Conservation (phyloP, 2,888 invertebrate species). For the Rotaria socialis region DNA sequence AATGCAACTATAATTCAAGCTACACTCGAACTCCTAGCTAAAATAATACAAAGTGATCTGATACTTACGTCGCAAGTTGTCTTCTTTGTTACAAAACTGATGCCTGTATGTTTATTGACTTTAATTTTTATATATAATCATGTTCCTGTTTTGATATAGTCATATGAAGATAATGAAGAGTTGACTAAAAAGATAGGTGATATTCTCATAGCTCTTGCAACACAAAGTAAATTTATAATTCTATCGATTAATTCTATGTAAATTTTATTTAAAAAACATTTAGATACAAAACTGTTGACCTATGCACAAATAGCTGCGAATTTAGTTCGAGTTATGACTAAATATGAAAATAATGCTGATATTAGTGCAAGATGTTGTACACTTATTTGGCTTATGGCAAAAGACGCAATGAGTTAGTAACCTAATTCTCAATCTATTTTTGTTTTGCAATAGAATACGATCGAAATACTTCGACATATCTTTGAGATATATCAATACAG, state of each 20-base stretch:
- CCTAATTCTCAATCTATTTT: no score
- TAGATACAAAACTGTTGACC: not conserved
- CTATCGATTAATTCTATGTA: not conserved
- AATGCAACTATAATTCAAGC: not conserved
- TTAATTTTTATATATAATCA: no score
- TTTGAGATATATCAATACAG: no score
- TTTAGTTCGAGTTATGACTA: not conserved
- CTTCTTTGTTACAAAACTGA: not conserved
- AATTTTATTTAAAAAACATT: not conserved
- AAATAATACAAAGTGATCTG: not conserved
- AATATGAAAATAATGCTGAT: not conserved
- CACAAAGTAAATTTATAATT: not conserved
- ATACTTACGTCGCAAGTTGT: not conserved
- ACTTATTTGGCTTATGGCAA: conserved; percentile 6
- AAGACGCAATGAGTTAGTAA: not conserved
- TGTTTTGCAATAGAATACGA: no score
- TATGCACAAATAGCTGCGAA: not conserved
- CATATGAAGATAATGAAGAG: not conserved
- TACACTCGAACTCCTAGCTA: not conserved
- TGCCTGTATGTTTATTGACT: not conserved
- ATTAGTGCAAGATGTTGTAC: conserved; percentile 18
- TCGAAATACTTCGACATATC: no score
- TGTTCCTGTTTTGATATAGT: not conserved
- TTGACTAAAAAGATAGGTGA: not conserved
- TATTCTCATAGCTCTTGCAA: not conserved